Conservation (phyloP, 2,888 invertebrate genomes). For the Siphlonurus alternatus region DNA sequence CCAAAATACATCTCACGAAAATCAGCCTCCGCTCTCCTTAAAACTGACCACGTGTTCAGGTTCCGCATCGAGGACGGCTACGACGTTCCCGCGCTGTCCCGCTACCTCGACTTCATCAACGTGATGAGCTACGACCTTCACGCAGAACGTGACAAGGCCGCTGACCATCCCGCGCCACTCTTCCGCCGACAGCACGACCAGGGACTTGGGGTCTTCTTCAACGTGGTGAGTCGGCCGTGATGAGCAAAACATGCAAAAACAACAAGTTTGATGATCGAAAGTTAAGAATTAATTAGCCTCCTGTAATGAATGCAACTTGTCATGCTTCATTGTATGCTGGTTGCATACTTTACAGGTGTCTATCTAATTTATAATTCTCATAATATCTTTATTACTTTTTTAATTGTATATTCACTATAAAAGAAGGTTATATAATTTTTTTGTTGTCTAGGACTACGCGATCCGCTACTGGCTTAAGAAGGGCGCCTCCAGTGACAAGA, state of each 20-base stretch:
- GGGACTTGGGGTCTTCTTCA: slow-evolving; percentile 35
- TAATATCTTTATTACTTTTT: no score
- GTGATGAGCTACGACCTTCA: slow-evolving; percentile 48
- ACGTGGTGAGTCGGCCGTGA: slow-evolving; percentile 28
- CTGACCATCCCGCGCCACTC: slow-evolving; percentile 34
- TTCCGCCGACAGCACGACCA: slow-evolving; percentile 30
- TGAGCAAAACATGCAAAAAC: neutral
- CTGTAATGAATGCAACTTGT: neutral
- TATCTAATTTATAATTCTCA: no score
- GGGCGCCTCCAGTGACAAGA: slow-evolving; percentile 62
- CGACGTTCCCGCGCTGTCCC: slow-evolving; percentile 39
- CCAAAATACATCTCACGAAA: no score
- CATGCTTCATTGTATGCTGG: neutral
- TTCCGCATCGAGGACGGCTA: slow-evolving; percentile 47
- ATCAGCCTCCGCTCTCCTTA: neutral
- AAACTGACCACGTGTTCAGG: slow-evolving; percentile 21
- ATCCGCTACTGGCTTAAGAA: slow-evolving; percentile 63
- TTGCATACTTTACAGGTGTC: no score
- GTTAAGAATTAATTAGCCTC: neutral
- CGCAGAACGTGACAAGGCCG: slow-evolving; percentile 25
- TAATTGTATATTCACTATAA: no score
- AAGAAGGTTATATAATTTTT: no score
- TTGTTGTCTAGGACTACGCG: slow-evolving; percentile 45
- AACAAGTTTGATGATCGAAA: neutral
- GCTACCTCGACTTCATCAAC: slow-evolving; percentile 46